phyloP scores from a whole-genome alignment of 2,888 invertebrate genomes.

The Stenodera caucasica region DNA sequence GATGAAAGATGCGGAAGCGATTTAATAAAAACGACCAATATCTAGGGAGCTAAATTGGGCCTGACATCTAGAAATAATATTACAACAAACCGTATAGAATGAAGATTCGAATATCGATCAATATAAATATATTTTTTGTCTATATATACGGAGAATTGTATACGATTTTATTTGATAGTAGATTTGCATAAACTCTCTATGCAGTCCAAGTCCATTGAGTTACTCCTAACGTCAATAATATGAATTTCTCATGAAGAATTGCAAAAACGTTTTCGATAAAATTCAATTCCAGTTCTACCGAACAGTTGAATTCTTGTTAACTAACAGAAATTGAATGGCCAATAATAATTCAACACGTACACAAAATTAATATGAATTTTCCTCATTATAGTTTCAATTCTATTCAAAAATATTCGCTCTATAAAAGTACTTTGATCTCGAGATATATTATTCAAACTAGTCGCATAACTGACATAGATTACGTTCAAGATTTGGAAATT shows the following conservation, averaged over 20 bases:
- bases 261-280: neutral
- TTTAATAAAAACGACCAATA: constrained; percentile 8
- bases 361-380: too few species aligned
- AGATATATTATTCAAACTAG: too few species aligned
- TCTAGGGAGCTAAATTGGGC: constrained; percentile 6
- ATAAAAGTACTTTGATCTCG: too few species aligned
- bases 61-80: constrained; percentile 1
- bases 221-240: neutral
- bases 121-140: too few species aligned
- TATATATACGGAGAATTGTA: too few species aligned
- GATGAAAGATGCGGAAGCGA: constrained; percentile 8
- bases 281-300: neutral
- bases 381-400: too few species aligned
- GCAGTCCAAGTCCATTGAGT: neutral
- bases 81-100: neutral
- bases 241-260: neutral
- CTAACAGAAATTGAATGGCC: neutral
- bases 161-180: neutral
- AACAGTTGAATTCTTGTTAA: neutral
- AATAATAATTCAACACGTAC: neutral
- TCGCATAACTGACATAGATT: neutral
- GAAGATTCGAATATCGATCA: neutral
- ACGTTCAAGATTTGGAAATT: neutral
- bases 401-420: too few species aligned
- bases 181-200: neutral